A percentile compares a stretch with the other conserved stretches of the same genome.
These are phyloP conservation scores for Epizoanthus ramosus DNA, from an alignment of 92 coral and sea anemone species.

Conservation along the genomic window DNA sequence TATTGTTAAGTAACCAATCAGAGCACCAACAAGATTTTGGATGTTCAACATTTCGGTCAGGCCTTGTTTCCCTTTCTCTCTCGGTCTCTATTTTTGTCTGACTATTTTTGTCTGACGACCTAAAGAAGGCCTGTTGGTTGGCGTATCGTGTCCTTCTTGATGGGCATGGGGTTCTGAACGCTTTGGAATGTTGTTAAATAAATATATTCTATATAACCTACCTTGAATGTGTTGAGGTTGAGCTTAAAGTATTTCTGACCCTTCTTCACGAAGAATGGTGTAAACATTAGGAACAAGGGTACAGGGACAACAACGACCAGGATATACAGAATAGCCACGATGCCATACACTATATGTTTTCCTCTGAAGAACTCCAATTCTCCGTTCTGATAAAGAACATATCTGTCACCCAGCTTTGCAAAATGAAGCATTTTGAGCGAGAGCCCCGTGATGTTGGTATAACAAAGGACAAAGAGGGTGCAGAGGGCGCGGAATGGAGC, in stretches of 20 bases:
- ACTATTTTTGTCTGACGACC: too few relatives aligned
- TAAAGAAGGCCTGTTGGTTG: too few relatives aligned
- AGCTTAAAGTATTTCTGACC: conserved; percentile 63
- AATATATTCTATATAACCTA: not conserved
- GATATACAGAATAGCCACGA: conserved; percentile 71
- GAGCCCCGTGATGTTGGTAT: conserved; percentile 80
- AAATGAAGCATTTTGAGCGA: conserved; percentile 78
- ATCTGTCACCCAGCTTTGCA: conserved; percentile 59
- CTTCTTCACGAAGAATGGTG: conserved; percentile 72
- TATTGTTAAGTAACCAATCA: too few relatives aligned
- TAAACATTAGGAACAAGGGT: conserved; percentile 82
- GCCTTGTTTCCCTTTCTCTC: too few relatives aligned
- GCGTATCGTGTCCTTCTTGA: too few relatives aligned
- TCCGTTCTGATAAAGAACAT: conserved; percentile 75
- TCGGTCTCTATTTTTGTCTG: too few relatives aligned
- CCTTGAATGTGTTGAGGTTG: conserved; percentile 71
- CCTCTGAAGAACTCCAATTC: conserved; percentile 64
- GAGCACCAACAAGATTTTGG: too few relatives aligned
- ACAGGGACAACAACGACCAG: conserved; percentile 73
- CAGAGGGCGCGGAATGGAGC: conserved; percentile 94
- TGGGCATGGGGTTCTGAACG: too few relatives aligned
- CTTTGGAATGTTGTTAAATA: too few relatives aligned
- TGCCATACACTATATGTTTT: conserved; percentile 74
- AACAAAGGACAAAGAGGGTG: conserved; percentile 89
- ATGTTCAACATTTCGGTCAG: too few relatives aligned